Conservation (phyloP, 2,113 vertebrate species). For the Steatornis caripensis region DNA sequence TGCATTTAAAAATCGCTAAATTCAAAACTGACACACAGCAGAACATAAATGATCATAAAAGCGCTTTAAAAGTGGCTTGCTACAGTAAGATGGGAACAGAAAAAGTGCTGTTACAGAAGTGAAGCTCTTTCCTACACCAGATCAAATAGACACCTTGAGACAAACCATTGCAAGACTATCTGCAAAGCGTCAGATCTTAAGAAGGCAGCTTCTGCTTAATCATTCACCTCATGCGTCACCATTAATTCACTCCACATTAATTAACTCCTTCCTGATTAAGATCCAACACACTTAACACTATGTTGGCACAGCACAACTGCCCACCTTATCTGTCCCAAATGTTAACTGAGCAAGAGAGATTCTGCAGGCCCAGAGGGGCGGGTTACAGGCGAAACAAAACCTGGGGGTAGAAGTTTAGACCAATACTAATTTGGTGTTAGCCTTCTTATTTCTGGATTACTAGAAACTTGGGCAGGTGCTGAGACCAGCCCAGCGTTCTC, state of each 20-base stretch:
- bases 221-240: background rate
- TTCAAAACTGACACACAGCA: background rate
- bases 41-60: background rate
- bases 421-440: background rate
- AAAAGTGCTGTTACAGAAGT: background rate
- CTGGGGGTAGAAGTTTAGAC: background rate
- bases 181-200: background rate
- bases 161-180: background rate
- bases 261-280: background rate
- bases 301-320: background rate
- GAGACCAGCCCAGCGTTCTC: background rate
- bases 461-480: background rate
- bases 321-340: background rate
- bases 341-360: background rate
- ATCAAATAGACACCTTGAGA: background rate
- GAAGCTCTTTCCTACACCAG: background rate
- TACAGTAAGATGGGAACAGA: background rate
- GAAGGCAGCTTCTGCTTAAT: background rate
- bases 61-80: background rate
- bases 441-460: slow-evolving; percentile 6
- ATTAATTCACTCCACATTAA: slow-evolving; percentile 27
- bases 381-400: background rate
- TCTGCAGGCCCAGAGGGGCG: background rate
- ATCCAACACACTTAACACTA: background rate
- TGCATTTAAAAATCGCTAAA: background rate